Evolutionary conservation across 2,113 vertebrate genomes (phyloP).

Genomic region (Ceyx margarethae): DNA sequence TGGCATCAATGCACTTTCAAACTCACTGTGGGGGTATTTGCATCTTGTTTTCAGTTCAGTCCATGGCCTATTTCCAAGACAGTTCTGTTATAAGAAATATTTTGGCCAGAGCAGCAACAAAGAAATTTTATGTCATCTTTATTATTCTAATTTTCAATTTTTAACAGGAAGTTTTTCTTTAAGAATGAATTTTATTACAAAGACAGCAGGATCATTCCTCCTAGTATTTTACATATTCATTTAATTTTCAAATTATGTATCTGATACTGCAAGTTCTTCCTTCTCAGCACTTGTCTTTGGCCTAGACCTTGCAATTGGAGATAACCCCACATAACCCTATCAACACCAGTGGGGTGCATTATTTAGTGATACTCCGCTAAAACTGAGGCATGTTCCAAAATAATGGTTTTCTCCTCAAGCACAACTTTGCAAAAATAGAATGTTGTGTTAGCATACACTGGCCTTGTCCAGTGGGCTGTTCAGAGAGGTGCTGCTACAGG

Average conservation of each 20-base stretch:
- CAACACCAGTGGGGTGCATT: background rate
- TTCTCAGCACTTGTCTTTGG: background rate
- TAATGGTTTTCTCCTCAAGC: background rate
- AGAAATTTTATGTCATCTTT: background rate
- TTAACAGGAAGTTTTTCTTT: background rate
- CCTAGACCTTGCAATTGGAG: background rate
- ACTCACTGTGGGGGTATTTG: background rate
- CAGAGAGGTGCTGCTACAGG: background rate
- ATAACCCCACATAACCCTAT: background rate
- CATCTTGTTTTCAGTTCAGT: background rate
- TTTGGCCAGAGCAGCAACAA: background rate
- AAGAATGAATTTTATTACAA: background rate
- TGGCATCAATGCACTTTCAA: background rate
- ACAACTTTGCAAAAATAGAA: background rate
- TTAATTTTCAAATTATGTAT: background rate
- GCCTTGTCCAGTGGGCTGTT: background rate
- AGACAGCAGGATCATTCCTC: background rate
- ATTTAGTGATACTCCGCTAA: background rate
- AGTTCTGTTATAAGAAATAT: background rate
- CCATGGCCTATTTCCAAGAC: background rate
- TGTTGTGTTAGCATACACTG: background rate
- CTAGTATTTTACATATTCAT: background rate
- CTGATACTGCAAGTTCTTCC: background rate
- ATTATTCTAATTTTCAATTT: background rate
- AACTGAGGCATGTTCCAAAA: background rate